phyloP scores from a whole-genome alignment of 2,888 invertebrate genomes.

The Platynereis dumerilii region DNA sequence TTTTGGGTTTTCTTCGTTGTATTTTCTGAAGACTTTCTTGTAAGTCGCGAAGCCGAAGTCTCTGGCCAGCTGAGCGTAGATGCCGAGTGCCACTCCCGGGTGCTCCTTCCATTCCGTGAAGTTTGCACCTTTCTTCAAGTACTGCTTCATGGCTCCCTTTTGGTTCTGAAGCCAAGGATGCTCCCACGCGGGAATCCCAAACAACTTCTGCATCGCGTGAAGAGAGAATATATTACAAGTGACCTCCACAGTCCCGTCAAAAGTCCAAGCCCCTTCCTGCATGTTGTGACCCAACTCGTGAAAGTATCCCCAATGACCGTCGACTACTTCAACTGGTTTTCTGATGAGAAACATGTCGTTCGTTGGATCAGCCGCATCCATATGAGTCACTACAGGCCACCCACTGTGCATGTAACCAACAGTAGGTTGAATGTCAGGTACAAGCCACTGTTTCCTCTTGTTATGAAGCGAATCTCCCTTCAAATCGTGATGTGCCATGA shows the following conservation, averaged over 20 bases:
- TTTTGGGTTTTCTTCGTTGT: constrained; percentile 24
- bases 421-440: constrained; percentile 35
- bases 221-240: constrained; percentile 44
- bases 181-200: constrained; percentile 27
- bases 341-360: not conserved
- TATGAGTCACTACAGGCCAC: constrained; percentile 42
- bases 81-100: constrained; percentile 36
- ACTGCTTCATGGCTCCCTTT: constrained; percentile 20
- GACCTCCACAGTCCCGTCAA: constrained; percentile 31
- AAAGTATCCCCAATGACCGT: constrained; percentile 42
- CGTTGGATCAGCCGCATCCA: constrained; percentile 32
- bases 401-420: constrained; percentile 42
- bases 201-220: constrained; percentile 39
- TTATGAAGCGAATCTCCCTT: not conserved
- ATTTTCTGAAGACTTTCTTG: constrained; percentile 38
- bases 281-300: constrained; percentile 48
- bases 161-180: constrained; percentile 35
- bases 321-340: not conserved
- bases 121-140: constrained; percentile 32
- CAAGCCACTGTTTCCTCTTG: constrained; percentile 31
- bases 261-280: constrained; percentile 42
- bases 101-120: constrained; percentile 35
- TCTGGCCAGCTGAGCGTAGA: constrained; percentile 41
- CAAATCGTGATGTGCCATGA: constrained; percentile 7
- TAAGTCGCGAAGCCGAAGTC: constrained; percentile 40